Evolutionary conservation across 2,113 vertebrate genomes (phyloP).

Genomic region (Thymallus thymallus): DNA sequence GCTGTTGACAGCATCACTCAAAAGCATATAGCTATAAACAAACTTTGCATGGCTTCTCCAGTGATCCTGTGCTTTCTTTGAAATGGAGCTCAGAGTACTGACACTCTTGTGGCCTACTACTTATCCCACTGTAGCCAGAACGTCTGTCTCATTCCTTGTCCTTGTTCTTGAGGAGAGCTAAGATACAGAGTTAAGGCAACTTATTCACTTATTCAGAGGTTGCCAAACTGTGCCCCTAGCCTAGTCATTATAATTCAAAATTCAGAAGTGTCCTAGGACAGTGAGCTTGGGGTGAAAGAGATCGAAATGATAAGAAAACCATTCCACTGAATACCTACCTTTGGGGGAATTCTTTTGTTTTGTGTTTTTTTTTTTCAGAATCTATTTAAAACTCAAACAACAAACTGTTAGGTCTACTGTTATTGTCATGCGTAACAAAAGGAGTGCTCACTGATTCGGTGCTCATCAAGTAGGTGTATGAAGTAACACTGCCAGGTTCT

Average conservation of each 20-base stretch:
- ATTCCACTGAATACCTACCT: conserved; percentile 47
- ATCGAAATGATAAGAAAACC: conserved; percentile 56
- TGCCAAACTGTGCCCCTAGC: conserved; percentile 32
- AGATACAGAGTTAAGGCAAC: conserved; percentile 39
- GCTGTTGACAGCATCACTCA: conserved; percentile 3
- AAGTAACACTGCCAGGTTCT: too few species aligned
- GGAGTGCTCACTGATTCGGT: too few species aligned
- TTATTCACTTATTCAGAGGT: conserved; percentile 46
- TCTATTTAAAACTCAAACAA: not conserved
- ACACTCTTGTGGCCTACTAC: not conserved
- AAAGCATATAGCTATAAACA: not conserved
- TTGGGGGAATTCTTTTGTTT: conserved; percentile 52
- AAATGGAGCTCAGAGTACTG: not conserved
- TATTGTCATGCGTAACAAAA: too few species aligned
- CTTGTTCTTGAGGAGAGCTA: conserved; percentile 49
- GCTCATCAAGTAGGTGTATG: too few species aligned
- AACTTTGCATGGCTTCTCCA: not conserved
- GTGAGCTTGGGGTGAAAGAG: conserved; percentile 46
- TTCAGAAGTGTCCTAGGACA: not conserved
- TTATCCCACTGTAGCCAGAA: conserved; percentile 27
- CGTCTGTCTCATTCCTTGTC: conserved; percentile 46
- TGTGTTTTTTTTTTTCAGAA: not conserved
- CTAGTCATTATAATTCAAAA: conserved; percentile 57
- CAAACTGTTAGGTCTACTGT: too few species aligned
- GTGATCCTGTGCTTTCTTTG: not conserved